A percentile compares a stretch with the other conserved stretches of the same genome.
These are phyloP conservation scores for Papilio gigon DNA, from an alignment of 2,888 invertebrate genomes.

Conservation along the genomic window DNA sequence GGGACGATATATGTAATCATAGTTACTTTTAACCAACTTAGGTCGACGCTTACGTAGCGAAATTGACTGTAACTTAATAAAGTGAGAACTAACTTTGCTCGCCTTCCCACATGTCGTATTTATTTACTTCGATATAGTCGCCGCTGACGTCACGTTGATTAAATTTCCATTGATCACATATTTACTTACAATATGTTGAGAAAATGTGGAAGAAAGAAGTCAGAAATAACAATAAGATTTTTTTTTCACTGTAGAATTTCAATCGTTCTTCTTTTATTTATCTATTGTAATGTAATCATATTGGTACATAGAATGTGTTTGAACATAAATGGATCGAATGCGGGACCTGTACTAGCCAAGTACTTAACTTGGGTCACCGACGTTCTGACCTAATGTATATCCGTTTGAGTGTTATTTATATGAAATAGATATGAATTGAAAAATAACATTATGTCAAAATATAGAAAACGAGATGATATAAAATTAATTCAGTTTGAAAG, in stretches of 20 bases:
- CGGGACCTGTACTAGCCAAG: too few relatives aligned
- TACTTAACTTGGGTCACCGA: too few relatives aligned
- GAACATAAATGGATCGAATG: too few relatives aligned
- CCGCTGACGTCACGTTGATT: slow-evolving; percentile 34
- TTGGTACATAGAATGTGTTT: too few relatives aligned
- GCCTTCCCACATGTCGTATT: slow-evolving; percentile 36
- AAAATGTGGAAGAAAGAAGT: neutral
- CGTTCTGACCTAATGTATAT: too few relatives aligned
- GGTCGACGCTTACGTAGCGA: slow-evolving; percentile 37
- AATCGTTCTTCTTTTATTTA: too few relatives aligned
- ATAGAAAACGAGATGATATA: neutral
- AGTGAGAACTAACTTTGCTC: slow-evolving; percentile 38
- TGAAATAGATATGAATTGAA: too few relatives aligned
- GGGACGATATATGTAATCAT: slow-evolving; percentile 22
- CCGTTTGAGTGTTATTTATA: too few relatives aligned
- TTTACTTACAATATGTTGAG: neutral
- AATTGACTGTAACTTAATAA: slow-evolving; percentile 42
- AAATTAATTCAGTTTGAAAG: neutral
- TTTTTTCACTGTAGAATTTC: too few relatives aligned
- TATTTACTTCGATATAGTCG: slow-evolving; percentile 34
- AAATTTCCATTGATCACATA: slow-evolving; percentile 26
- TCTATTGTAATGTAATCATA: too few relatives aligned
- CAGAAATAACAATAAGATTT: neutral
- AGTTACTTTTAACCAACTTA: slow-evolving; percentile 40
- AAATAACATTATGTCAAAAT: too few relatives aligned